Evolutionary conservation across 2,888 invertebrate genomes (phyloP), one percentile per base, ranked within the genome.

Genomic region (Pterostichus madidus): DNA sequence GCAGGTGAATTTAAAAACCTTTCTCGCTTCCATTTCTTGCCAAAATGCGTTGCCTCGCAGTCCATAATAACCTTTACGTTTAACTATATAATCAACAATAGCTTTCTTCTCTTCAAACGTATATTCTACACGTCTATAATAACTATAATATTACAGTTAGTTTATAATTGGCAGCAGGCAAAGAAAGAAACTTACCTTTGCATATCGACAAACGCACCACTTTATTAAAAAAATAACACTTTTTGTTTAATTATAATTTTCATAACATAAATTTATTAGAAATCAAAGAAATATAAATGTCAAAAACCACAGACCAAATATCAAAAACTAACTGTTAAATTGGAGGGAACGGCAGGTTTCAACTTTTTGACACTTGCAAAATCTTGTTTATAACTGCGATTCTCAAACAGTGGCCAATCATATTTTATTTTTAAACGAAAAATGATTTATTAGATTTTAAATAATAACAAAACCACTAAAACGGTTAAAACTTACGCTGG

Each of bases 11-110:
- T 49, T 5, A 24, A 49, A 13, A 13, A 64, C 64, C n/a, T 35
- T n/a, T 11, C 11, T 32, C 11, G 10, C 35, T 11, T 31, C 32
- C 64, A 64, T 64, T n/a, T 64, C 35, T 32, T 64, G 31, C 71
- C 71, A 71, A 17, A 71, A 44, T 10, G 11, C n/a, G 35, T 71
- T 71, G n/a, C 71, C 71, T 15, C 71, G 13, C 2, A 71, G 44
- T 46, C 1, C 39, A 13, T 44, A 8, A 44, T 71, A 71, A 31
- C 15, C n/a, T n/a, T 71, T 46, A 44, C 11, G 2, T 44, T 71
- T 44, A 8, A 71, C 13, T 15, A 71, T 71, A 15, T 71, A 15
- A 4, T 44, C n/a, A 6, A 71, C 31, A 15, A 71, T 71, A n/a
- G 1, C 4, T 39, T 10, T 8, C 13, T 24, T 39, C 13, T 71